These are phyloP conservation scores for Tenthredo notha DNA, from an alignment of 2,888 invertebrate genomes.

Conservation along the genomic window DNA sequence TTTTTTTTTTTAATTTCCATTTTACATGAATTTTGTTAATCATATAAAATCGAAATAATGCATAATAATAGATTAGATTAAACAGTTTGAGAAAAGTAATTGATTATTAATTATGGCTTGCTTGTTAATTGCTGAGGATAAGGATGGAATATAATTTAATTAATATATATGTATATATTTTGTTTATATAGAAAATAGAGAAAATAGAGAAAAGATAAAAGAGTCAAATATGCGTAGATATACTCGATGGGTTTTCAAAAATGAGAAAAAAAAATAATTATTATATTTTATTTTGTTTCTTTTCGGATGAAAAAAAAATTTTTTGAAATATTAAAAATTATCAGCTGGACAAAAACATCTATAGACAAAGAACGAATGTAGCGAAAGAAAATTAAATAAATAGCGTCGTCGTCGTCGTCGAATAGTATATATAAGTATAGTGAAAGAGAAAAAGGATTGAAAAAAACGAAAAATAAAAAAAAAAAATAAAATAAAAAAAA, in stretches of 20 bases:
- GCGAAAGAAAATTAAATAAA: neutral
- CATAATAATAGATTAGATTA: constrained; percentile 57
- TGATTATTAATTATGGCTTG: constrained; percentile 33
- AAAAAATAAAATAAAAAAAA: neutral
- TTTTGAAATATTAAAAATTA: neutral
- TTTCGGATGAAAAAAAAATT: too few species aligned
- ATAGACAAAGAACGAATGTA: neutral
- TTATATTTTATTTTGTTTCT: too few species aligned
- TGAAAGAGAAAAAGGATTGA: neutral
- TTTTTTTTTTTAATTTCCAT: neutral
- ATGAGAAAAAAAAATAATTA: neutral
- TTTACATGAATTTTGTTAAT: neutral
- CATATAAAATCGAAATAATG: neutral
- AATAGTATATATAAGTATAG: neutral
- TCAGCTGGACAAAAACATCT: constrained; percentile 9
- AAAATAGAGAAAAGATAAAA: neutral
- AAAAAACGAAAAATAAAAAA: too few species aligned
- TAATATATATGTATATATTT: constrained; percentile 55
- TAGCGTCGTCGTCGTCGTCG: neutral
- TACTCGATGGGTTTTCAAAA: too few species aligned
- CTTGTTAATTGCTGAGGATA: constrained; percentile 50
- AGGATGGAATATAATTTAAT: constrained; percentile 55
- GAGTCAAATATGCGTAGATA: neutral
- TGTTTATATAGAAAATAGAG: neutral
- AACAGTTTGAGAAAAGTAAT: constrained; percentile 54